Conservation (phyloP, 2,797 vertebrate species). For the Philypnodon macrostomus region DNA sequence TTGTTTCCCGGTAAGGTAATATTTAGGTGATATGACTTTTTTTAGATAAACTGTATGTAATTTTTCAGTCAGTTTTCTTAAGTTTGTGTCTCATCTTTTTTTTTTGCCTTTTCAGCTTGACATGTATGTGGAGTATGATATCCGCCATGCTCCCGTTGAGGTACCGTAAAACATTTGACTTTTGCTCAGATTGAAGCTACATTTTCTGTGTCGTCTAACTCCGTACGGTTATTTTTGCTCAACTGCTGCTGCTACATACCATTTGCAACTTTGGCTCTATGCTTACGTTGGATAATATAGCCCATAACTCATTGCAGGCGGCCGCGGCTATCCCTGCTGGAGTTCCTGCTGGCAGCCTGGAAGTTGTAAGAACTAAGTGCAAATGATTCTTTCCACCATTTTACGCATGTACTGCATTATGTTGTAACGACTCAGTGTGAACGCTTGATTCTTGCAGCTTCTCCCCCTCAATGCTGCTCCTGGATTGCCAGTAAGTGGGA, state of each 20-base stretch:
- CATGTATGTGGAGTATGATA: conserved; percentile 60
- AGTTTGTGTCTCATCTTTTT: background rate
- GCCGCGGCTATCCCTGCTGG: conserved; percentile 44
- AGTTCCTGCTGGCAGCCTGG: conserved; percentile 30
- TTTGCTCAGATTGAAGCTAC: background rate
- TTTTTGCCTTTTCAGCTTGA: conserved; percentile 31
- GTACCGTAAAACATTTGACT: conserved; percentile 31
- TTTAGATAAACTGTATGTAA: background rate
- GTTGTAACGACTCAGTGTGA: background rate
- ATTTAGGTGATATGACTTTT: no score
- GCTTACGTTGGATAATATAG: background rate
- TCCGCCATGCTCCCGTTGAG: conserved; percentile 48
- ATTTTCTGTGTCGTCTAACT: background rate
- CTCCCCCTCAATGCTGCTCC: conserved; percentile 46
- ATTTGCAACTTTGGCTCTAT: background rate
- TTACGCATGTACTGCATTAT: background rate
- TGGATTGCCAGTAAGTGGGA: conserved; percentile 50
- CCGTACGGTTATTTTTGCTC: conserved; percentile 16
- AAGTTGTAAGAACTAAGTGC: conserved; percentile 44
- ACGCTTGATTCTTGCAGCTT: conserved; percentile 35
- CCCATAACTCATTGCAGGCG: conserved; percentile 34
- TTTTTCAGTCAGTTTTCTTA: background rate
- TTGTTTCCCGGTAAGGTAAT: conserved; percentile 67
- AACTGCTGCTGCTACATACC: conserved; percentile 2
- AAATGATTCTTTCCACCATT: background rate